These are phyloP conservation scores for Timandra comae DNA, from an alignment of 2,888 invertebrate genomes.

Conservation along the genomic window DNA sequence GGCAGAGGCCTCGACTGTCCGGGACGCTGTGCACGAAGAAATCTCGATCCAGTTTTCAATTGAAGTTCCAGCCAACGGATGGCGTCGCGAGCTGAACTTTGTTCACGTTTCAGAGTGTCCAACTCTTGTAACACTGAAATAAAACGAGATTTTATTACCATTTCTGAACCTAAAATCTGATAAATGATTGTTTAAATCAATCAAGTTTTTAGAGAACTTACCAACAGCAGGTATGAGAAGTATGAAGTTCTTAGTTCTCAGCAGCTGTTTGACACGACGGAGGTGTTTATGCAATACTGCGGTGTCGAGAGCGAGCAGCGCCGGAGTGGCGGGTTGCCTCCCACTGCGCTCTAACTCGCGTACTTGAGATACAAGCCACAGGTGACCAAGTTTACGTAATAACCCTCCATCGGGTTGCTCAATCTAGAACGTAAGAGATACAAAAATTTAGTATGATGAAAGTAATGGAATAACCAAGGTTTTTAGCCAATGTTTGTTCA, in stretches of 20 bases:
- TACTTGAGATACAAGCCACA: conserved; percentile 93
- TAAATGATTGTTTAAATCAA: background rate
- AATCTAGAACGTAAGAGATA: conserved; percentile 20
- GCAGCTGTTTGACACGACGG: conserved; percentile 86
- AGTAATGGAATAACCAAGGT: background rate
- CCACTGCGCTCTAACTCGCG: conserved; percentile 87
- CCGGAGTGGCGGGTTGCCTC: conserved; percentile 79
- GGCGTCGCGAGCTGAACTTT: conserved; percentile 90
- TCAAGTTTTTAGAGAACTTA: conserved; percentile 58
- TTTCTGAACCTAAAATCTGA: background rate
- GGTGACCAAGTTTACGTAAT: conserved; percentile 90
- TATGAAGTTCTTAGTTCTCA: conserved; percentile 89
- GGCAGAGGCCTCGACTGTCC: conserved; percentile 86
- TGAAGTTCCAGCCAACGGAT: conserved; percentile 95
- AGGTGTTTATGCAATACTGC: conserved; percentile 87
- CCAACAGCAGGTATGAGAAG: conserved; percentile 92
- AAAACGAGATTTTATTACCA: conserved; percentile 9
- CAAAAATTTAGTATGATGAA: background rate
- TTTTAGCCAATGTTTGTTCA: background rate
- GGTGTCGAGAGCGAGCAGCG: conserved; percentile 92
- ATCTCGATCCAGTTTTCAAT: conserved; percentile 90
- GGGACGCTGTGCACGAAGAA: conserved; percentile 89
- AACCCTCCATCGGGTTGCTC: conserved; percentile 70
- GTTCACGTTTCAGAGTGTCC: conserved; percentile 91
- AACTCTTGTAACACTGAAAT: conserved; percentile 89